A percentile compares a stretch with the other conserved stretches of the same genome.
These are phyloP conservation scores for Andrena chrysosceles DNA, from an alignment of 2,888 invertebrate species.

Conservation along the genomic window DNA sequence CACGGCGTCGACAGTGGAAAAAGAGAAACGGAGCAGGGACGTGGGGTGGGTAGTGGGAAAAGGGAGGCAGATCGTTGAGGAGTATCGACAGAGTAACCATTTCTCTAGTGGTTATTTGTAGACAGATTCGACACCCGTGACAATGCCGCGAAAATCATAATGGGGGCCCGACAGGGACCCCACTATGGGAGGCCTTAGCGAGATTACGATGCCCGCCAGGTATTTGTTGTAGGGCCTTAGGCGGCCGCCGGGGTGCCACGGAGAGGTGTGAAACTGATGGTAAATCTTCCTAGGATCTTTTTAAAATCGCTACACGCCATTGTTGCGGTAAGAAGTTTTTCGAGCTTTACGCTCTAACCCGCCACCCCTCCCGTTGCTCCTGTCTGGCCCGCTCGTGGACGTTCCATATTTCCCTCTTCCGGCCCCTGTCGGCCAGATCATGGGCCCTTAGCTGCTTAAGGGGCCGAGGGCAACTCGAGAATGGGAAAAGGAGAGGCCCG, in stretches of 20 bases:
- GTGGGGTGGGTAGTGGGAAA: constrained; percentile 4
- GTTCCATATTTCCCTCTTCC: constrained; percentile 68
- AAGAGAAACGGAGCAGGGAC: constrained; percentile 24
- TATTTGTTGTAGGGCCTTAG: constrained; percentile 79
- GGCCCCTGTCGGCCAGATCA: constrained; percentile 69
- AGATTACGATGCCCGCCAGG: constrained; percentile 81
- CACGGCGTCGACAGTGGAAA: constrained; percentile 45
- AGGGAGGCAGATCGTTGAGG: constrained; percentile 42
- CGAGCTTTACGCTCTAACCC: constrained; percentile 67
- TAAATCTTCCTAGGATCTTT: constrained; percentile 81
- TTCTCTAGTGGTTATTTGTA: constrained; percentile 84
- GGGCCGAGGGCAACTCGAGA: constrained; percentile 62
- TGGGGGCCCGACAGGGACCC: constrained; percentile 75
- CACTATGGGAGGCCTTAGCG: constrained; percentile 76
- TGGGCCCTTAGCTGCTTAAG: constrained; percentile 80
- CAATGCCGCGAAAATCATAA: constrained; percentile 83
- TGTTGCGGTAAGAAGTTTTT: constrained; percentile 84
- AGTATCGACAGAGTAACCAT: constrained; percentile 77
- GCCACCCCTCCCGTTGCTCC: constrained; percentile 31
- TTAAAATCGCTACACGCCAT: constrained; percentile 81
- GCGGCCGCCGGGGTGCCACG: constrained; percentile 75
- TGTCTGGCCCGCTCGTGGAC: constrained; percentile 52
- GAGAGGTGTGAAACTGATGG: constrained; percentile 83
- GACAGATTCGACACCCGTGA: constrained; percentile 84
- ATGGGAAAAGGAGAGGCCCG: constrained; percentile 31